Percentiles rank a stretch among this genome's conserved stretches.
Conservation (phyloP, 1,140 invertebrate species). For the Drosophila fuyamai region DNA sequence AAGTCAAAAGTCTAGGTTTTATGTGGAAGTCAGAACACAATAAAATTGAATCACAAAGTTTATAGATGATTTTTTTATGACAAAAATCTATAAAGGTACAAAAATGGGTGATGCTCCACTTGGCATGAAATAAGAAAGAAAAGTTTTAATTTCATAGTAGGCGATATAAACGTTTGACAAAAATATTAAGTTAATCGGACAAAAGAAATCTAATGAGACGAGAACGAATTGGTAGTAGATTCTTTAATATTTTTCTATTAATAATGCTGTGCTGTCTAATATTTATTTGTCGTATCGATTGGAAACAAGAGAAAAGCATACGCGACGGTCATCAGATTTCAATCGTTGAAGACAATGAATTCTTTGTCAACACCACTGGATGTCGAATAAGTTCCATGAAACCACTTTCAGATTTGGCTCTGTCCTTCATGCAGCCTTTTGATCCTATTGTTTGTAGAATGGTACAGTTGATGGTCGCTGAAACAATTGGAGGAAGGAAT, state of each 20-base stretch:
- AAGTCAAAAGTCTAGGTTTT: too few species aligned
- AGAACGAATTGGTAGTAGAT: background rate
- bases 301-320: background rate
- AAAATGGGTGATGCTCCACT: too few species aligned
- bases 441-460: background rate
- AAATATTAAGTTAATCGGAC: background rate
- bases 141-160: background rate
- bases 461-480: slow-evolving; percentile 8
- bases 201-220: slow-evolving; percentile 1
- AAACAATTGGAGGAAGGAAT: slow-evolving; percentile 1
- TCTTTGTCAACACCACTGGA: slow-evolving; percentile 16
- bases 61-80: too few species aligned
- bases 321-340: background rate
- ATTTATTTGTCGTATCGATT: background rate
- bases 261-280: background rate
- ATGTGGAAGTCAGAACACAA: too few species aligned
- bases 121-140: background rate
- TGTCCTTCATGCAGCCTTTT: slow-evolving; percentile 5
- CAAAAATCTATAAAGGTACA: too few species aligned
- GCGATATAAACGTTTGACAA: background rate
- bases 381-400: slow-evolving; percentile 12
- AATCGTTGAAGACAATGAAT: background rate
- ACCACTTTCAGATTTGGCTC: background rate
- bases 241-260: background rate
- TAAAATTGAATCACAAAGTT: too few species aligned